phyloP scores from a whole-genome alignment of 2,888 invertebrate species.

The Drosophila acutilabella region DNA sequence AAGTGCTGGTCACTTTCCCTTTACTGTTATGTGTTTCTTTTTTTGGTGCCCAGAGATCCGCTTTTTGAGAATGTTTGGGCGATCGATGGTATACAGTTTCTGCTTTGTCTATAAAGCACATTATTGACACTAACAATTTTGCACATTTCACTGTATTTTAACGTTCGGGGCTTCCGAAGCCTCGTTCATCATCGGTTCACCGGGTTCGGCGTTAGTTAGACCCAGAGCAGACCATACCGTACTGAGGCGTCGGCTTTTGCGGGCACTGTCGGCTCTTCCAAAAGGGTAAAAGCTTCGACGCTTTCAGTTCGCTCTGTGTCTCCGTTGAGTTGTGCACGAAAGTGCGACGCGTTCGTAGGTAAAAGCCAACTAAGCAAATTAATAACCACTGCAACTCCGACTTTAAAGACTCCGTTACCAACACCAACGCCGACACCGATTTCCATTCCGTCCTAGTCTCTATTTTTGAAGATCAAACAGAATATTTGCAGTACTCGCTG shows the following conservation, averaged over 20 bases:
- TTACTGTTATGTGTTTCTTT: no score
- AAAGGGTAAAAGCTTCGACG: conserved; percentile 51
- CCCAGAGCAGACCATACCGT: not conserved
- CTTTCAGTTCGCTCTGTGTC: conserved; percentile 48
- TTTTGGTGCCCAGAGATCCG: not conserved
- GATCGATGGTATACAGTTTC: conserved; percentile 31
- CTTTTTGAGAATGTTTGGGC: conserved; percentile 8
- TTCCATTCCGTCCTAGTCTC: conserved; percentile 27
- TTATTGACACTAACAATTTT: conserved; percentile 62
- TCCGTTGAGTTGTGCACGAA: conserved; percentile 48
- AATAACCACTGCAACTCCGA: not conserved
- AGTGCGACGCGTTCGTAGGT: conserved; percentile 18
- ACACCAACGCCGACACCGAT: not conserved
- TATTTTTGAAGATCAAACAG: conserved; percentile 36
- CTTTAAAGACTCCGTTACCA: conserved; percentile 17
- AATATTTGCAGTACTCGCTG: conserved; percentile 11
- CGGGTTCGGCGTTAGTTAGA: conserved; percentile 29
- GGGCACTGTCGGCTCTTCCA: conserved; percentile 26
- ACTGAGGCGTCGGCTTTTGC: no score
- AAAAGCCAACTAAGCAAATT: conserved; percentile 6
- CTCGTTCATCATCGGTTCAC: conserved; percentile 40
- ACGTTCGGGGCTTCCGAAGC: conserved; percentile 42
- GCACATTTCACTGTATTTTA: conserved; percentile 63
- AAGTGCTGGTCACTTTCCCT: no score
- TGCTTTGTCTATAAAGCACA: conserved; percentile 54